Evolutionary conservation across 2,888 invertebrate species (phyloP).

Genomic region (Nephrotoma guestfalica): DNA sequence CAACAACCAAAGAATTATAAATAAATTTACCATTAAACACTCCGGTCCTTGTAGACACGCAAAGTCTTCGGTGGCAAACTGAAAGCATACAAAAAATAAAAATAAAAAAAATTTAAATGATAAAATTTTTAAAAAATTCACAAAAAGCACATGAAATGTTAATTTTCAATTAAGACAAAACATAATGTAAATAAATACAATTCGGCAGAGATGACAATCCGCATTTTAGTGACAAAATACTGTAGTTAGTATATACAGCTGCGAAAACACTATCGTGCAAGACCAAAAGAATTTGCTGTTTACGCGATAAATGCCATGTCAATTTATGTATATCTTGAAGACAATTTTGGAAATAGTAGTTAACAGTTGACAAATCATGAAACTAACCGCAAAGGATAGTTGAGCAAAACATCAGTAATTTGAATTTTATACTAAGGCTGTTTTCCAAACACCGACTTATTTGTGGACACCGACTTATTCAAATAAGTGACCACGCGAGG

Average conservation of each 20-base stretch:
- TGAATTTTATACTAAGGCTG: too few relatives aligned
- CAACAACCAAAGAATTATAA: not conserved
- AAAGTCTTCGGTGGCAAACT: constrained; percentile 19
- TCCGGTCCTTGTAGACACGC: constrained; percentile 18
- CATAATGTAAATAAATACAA: not conserved
- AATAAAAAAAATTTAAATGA: not conserved
- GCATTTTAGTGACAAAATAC: not conserved
- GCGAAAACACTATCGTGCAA: not conserved
- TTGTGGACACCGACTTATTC: too few relatives aligned
- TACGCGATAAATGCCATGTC: too few relatives aligned
- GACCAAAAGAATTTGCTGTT: too few relatives aligned
- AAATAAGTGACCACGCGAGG: too few relatives aligned
- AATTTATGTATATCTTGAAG: too few relatives aligned
- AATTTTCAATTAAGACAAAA: not conserved
- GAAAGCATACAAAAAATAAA: constrained; percentile 10
- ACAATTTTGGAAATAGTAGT: too few relatives aligned
- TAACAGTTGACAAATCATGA: too few relatives aligned
- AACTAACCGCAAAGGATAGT: too few relatives aligned
- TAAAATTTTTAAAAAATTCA: not conserved
- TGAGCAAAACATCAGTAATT: too few relatives aligned
- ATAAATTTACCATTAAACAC: constrained; percentile 19
- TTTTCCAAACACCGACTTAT: too few relatives aligned
- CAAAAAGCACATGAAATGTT: not conserved
- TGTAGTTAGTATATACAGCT: not conserved
- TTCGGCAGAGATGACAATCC: not conserved